Evolutionary conservation across 2,797 vertebrate species (phyloP), one percentile per base, ranked within the genome.

Genomic region (Sebastolobus alascanus): DNA sequence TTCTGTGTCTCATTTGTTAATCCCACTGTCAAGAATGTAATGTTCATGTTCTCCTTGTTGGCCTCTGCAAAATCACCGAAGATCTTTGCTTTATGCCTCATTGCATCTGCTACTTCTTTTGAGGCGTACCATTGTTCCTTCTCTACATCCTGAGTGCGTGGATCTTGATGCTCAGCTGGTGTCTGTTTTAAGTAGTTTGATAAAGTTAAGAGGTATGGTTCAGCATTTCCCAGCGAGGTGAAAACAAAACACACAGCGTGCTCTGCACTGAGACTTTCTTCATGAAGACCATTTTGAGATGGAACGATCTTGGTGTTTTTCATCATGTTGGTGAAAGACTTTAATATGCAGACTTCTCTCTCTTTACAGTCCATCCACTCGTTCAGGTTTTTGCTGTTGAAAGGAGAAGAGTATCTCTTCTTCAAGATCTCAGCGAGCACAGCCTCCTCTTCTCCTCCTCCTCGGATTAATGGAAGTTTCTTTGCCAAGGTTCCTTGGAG

Each of bases 321-420:
- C 70, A 92, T 83, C 43, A 64, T 65, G 0, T 50, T 72, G 64
- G 75, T 93, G 65, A 90, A 87, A 27, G 87, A 38, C 20, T 7
- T n/a, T 20, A 84, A 33, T 1, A 60, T 33, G 20, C 22, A 3
- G 50, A 90, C 31, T 84, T 92, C 85, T 75, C 69, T 12, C 46
- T 87, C 66, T 73, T 85, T 40, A 68, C 75, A 68, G 71, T 90
- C 72, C 77, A 91, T 56, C 91, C 92, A 85, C 87, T 93, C n/a
- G 52, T 56, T 78, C 83, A 95, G 40, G 64, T 73, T 1, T 84
- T 80, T 63, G n/a, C 14, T 76, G 63, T 67, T 75, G 52, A 75
- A 75, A 25, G 73, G 73, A 2, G 86, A 89, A 38, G 77, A 60
- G 1, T 86, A 27, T 29, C 68, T 82, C 18, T 64, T 73, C 40